Evolutionary conservation across 2,113 vertebrate species (phyloP), one percentile per base, ranked within the genome.

Genomic region (Alexandromys fortis): DNA sequence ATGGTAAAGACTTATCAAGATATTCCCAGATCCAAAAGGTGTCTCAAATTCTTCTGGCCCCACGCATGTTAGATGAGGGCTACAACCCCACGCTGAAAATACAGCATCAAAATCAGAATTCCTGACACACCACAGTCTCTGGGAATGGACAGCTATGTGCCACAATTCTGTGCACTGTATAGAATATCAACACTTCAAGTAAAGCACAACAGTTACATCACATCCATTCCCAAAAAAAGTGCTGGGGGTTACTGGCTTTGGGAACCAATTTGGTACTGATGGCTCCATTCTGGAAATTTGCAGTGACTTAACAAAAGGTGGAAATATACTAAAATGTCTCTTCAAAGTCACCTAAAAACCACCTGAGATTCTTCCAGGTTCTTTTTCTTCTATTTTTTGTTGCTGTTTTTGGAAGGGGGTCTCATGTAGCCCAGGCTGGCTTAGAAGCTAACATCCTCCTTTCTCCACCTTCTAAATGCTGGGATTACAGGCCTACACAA

Each of bases 241-340:
- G 21, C 13, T 5, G 6, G 33, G 0, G 28, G 22, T 12, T 0
- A 24, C 55, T 75, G 30, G 2, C 21, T 19, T 19, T 13, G 61
- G 58, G 58, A 42, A 65, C 24, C 13, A 4, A 70, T n/a, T 26
- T 72, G 47, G 17, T 49, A 6, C 26, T 22, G 8, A 49, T 28
- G 5, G 8, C 10, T 3, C 12, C 4, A 22, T 3, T 72, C 75
- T n/a, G 30, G 42, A 90, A 47, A 2, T 73, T 86, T 13, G 70
- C 35, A n/a, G 28, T 24, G 38, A 77, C 6, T 52, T 58, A 47
- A 35, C 47, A 68, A 7, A 3, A 22, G 24, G n/a, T 7, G 35
- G 79, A 63, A 7, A 3, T 1, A 10, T 22, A 3, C 26, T 65
- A 61, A 30, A 45, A 89, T 72, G 33, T 70, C 67, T 65, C 55